Evolutionary conservation across 1,140 invertebrate genomes (phyloP).

Genomic region (Holotrichia oblita): DNA sequence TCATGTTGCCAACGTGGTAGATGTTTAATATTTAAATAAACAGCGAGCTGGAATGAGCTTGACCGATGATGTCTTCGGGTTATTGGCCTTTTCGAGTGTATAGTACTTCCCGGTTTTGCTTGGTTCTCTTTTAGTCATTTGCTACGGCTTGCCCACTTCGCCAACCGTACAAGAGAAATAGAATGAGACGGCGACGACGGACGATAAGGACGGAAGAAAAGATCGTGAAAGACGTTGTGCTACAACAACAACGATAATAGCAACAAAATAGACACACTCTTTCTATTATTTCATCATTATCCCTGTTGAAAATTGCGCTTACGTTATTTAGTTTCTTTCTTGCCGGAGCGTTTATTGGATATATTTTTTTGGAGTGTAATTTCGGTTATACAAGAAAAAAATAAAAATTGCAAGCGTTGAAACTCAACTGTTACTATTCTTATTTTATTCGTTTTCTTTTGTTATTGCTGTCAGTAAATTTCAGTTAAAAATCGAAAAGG

Average conservation of each 20-base stretch:
- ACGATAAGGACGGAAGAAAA: not conserved
- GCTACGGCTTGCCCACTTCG: slow-evolving; percentile 41
- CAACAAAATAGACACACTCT: not conserved
- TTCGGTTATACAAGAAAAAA: not conserved
- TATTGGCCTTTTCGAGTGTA: slow-evolving; percentile 43
- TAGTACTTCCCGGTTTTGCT: slow-evolving; percentile 45
- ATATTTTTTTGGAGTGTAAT: not conserved
- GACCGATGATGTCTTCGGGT: slow-evolving; percentile 45
- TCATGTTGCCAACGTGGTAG: slow-evolving; percentile 32
- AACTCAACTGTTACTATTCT: not conserved
- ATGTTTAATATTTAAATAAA: slow-evolving; percentile 42
- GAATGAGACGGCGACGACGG: not conserved
- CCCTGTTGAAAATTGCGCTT: not conserved
- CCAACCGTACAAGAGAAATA: slow-evolving; percentile 37
- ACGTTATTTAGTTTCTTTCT: too few species aligned
- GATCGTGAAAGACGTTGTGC: not conserved
- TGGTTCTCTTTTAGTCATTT: slow-evolving; percentile 40
- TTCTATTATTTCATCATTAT: not conserved
- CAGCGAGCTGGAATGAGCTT: slow-evolving; percentile 41
- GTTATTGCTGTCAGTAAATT: too few species aligned
- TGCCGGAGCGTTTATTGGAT: too few species aligned
- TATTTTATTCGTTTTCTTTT: too few species aligned
- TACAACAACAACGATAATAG: not conserved
- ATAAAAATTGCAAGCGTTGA: not conserved
- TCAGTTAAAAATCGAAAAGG: too few species aligned